Base-by-base conservation (phyloP, 2,888 invertebrate genomes). In the Hypsopygia costalis region DNA sequence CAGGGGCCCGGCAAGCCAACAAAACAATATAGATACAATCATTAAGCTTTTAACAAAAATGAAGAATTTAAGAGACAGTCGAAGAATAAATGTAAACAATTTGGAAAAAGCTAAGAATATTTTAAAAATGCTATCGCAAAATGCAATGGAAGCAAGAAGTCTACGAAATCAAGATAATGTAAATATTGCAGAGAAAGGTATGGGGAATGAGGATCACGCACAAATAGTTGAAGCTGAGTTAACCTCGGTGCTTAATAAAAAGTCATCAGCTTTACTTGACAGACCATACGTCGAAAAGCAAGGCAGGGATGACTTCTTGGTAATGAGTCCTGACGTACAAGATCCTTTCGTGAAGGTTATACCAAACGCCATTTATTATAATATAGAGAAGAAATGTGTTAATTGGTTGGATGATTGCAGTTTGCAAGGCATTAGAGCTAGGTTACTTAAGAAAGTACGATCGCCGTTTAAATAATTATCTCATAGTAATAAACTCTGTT, bases 391-490 rank as follows among this genome's bases (percentile, higher is more conserved):
- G 44, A 64, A 67, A 46, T 86, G 86, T 33, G 77, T 77, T 0
- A 86, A 86, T 44, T 86, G 86, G 86, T 47, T 85, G 5, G 81
- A 81, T 12, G 78, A 81, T 37, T 86, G 86, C 44, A 78, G 67
- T 33, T 32, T 70, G 8, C 64, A 60, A 21, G 86, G 85, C 0
- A 59, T 86, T 0, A 56, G 77, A 12, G 43, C 52, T 0, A 61
- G 65, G 10, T 44, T 82, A 1, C 46, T 82, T 6, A 62, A 60
- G 2, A 68, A 60, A 39, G 55, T 73, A 0, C 43, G 44, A 0
- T 62, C 52, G 1, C 72, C 69, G 1, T 70, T 16, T 16, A 16
- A 16, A 16, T 16, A 16, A 4, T n/a, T n/a, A n/a, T n/a, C n/a
- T n/a, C n/a, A n/a, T n/a, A n/a, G n/a, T n/a, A n/a, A n/a, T n/a